Conservation (phyloP, 2,113 vertebrate species). For the Leucosticte australis region DNA sequence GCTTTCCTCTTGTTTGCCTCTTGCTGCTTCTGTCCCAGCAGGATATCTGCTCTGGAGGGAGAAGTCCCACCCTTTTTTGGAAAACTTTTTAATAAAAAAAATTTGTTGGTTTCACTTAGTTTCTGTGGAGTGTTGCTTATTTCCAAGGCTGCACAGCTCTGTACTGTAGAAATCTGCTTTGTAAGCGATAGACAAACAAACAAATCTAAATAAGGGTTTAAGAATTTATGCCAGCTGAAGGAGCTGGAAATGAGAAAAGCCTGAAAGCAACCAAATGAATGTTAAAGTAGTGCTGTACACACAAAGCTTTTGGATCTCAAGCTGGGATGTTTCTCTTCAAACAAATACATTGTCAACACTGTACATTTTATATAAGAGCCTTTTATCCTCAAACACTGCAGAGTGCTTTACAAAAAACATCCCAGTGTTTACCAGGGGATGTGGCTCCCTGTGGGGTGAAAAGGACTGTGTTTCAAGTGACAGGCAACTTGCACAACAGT, state of each 20-base stretch:
- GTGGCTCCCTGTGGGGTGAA: neutral
- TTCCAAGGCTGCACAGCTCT: slow-evolving; percentile 22
- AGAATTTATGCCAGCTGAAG: slow-evolving; percentile 31
- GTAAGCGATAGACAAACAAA: slow-evolving; percentile 9
- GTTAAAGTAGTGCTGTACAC: slow-evolving; percentile 17
- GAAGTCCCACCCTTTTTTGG: neutral
- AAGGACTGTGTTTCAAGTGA: neutral
- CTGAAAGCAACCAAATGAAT: slow-evolving; percentile 46
- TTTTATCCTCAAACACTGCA: slow-evolving; percentile 3
- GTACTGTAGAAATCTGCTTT: neutral
- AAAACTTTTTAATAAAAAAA: neutral
- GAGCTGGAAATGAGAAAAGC: slow-evolving; percentile 37
- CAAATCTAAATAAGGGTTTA: slow-evolving; percentile 38
- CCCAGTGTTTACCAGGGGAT: neutral
- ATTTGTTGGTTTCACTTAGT: neutral
- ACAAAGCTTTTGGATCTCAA: slow-evolving; percentile 24
- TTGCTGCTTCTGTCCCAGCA: slow-evolving; percentile 32
- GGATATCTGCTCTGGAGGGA: neutral
- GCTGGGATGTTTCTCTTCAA: slow-evolving; percentile 32
- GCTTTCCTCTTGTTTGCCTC: slow-evolving; percentile 12
- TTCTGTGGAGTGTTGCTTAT: slow-evolving; percentile 12
- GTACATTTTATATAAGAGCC: slow-evolving; percentile 35
- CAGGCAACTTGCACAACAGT: neutral
- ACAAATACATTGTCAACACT: slow-evolving; percentile 41
- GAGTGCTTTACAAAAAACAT: slow-evolving; percentile 19